phyloP scores from a whole-genome alignment of 2,797 vertebrate species.

The Smutsia gigantea region DNA sequence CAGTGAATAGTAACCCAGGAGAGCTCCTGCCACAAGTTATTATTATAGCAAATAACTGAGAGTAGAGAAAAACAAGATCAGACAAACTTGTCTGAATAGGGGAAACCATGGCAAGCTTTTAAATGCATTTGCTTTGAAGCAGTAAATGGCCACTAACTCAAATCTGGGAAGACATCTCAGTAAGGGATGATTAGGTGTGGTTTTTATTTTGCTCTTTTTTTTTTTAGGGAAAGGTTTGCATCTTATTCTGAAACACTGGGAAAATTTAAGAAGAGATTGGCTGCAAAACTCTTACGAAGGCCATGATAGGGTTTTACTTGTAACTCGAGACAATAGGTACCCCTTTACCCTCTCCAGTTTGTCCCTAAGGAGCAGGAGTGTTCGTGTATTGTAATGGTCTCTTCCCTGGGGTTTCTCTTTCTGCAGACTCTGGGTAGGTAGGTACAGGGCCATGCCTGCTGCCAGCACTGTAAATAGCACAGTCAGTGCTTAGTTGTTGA shows the following conservation, averaged over 20 bases:
- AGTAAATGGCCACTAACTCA: neutral
- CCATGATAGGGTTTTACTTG: neutral
- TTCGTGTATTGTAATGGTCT: accelerated
- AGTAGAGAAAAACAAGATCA: conserved; percentile 15
- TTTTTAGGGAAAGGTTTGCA: neutral
- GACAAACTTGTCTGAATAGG: neutral
- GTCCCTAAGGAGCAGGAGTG: accelerated
- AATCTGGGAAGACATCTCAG: conserved; percentile 17
- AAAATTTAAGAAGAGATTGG: conserved; percentile 39
- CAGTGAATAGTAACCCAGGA: conserved; percentile 73
- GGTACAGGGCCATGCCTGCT: neutral
- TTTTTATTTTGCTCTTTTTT: neutral
- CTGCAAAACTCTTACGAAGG: neutral
- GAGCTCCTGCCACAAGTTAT: conserved; percentile 70
- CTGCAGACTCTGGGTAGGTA: neutral
- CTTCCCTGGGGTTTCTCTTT: neutral
- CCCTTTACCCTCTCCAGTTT: neutral
- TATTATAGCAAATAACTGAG: conserved; percentile 27
- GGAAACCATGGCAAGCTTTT: neutral
- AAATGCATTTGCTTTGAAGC: neutral
- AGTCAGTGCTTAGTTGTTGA: neutral
- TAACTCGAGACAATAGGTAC: neutral
- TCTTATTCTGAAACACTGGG: conserved; percentile 5
- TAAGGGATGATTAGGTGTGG: neutral
- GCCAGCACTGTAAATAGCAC: neutral